Base-by-base conservation (phyloP, 2,888 invertebrate species). In the Anoplius nigerrimus region DNA sequence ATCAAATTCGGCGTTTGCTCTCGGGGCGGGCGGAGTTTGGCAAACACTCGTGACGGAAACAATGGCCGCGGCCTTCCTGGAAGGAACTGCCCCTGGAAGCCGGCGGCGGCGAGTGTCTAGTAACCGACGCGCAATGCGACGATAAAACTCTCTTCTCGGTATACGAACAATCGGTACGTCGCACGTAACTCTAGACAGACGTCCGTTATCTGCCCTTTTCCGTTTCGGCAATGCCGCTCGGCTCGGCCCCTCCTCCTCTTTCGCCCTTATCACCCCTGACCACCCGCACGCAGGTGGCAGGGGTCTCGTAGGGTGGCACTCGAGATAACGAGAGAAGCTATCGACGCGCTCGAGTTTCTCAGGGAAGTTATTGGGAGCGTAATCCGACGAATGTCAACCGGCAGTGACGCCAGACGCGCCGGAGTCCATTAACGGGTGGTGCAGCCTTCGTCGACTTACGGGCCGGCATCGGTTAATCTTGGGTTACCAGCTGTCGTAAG, bases 151-250 rank as follows among this genome's bases (percentile, higher is more conserved):
- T 75, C 16, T 16, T 69, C 75, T 60, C 18, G 51, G 51, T 67
- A 72, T 52, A 57, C 46, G 34, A 34, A 6, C 34, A 34, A n/a
- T 46, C 57, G n/a, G 20, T 20, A 18, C 43, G 43, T 55, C 55
- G 51, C 24, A 43, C 20, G 22, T 45, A 42, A 57, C 21, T 16
- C 20, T 46, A 58, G 56, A 21, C 27, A 6, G 8, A 8, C 48
- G 48, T 16, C 6, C 22, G 42, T 27, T 63, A 53, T 51, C 53
- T 16, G 24, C 48, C n/a, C n/a, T 69, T 67, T 71, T 71, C 65
- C 66, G 59, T 73, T 76, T 76, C 56, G 73, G 64, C 76, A 76
- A 76, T 70, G 63, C 46, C 65, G 63, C 24, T 8, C 13, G n/a
- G n/a, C n/a, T n/a, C 18, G 45, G 16, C 2, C 45, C 45, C 16